These are phyloP conservation scores for Anoplolepis gracilipes DNA, from an alignment of 1,140 invertebrate genomes.

Conservation along the genomic window DNA sequence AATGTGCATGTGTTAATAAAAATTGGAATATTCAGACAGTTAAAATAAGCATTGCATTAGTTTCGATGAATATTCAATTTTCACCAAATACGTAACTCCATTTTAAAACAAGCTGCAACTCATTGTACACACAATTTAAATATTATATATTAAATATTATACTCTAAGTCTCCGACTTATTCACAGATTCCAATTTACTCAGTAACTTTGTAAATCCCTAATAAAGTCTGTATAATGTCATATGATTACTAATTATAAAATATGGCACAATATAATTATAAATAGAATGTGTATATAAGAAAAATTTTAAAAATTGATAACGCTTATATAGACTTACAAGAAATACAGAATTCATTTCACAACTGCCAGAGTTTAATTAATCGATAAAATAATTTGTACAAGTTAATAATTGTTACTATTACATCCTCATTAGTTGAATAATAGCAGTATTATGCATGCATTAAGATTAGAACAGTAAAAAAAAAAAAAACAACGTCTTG, in stretches of 20 bases:
- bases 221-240: conserved; percentile 20
- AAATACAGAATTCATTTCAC: conserved; percentile 33
- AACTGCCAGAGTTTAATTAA: neutral
- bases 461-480: neutral
- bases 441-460: neutral
- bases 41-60: neutral
- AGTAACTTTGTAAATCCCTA: neutral
- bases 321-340: neutral
- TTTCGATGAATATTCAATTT: conserved; percentile 12
- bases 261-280: neutral
- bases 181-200: conserved; percentile 25
- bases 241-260: neutral
- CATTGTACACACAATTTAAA: neutral
- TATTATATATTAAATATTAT: conserved; percentile 13
- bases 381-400: neutral
- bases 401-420: conserved; percentile 14
- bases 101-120: conserved; percentile 1
- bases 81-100: neutral
- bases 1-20: neutral
- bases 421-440: neutral
- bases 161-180: neutral
- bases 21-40: neutral
- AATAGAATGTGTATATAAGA: neutral
- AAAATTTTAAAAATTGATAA: neutral
- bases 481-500: neutral